Base-by-base conservation (phyloP, 2,797 vertebrate genomes). In the Hypotaenidia okinawae region DNA sequence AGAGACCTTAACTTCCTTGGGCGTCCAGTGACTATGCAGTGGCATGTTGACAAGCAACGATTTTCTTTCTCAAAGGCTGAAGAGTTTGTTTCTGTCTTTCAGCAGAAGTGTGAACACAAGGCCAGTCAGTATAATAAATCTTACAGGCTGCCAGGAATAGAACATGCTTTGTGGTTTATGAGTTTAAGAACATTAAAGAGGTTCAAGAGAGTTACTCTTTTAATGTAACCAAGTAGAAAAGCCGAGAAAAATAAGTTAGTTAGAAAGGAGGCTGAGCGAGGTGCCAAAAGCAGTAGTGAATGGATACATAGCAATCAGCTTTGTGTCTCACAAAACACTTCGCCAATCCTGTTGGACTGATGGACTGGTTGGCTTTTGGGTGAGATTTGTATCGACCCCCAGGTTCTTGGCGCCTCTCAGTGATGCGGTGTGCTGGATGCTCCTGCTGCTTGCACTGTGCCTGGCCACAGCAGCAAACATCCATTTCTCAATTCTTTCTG, bases 1-100 rank as follows among this genome's bases (percentile, higher is more conserved):
- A 37, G 49, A 87, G 95, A 69, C 5, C 3, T 61, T 39, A 8
- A 61, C 63, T 62, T 88, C 27, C 57, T 62, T 5, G 0, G 24
- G 10, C 2, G 16, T 47, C 81, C 61, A 28, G 30, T 41, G 45
- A 41, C 68, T 76, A 4, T 12, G 6, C 35, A 39, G 73, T 58
- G 85, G 70, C 52, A n/a, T 12, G 13, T 52, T 77, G 79, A 63
- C 78, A 74, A 83, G 87, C 58, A 83, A 27, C 5, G 0, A 41
- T 76, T 73, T 69, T 76, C 58, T 54, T 68, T 45, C 88, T 77
- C 9, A 13, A 66, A 69, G 51, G 80, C 59, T 51, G 39, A 86
- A 86, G 69, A 74, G 72, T 84, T 96, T 90, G 43, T 87, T 94
- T 93, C 73, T 90, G 67, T 96, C 95, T 93, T 95, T 95, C 88